A percentile compares a stretch with the other conserved stretches of the same genome.
phyloP scores from a whole-genome alignment of 2,888 invertebrate genomes.

The Julus scanicus region DNA sequence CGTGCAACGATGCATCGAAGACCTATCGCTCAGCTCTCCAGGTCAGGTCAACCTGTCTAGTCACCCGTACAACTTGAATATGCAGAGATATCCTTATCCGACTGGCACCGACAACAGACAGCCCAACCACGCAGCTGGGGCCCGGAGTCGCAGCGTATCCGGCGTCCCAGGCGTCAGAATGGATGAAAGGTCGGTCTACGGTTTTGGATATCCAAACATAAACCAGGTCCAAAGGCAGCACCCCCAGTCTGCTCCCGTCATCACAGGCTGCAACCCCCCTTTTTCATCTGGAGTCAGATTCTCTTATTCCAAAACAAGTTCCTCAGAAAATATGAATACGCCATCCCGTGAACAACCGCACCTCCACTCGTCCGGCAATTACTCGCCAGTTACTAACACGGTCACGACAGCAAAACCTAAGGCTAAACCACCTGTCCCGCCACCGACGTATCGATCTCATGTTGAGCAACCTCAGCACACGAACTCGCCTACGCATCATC shows the following conservation, averaged over 20 bases:
- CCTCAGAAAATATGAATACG: not conserved
- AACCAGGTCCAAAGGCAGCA: not conserved
- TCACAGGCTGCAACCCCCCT: slow-evolving; percentile 1
- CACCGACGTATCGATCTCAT: slow-evolving; percentile 53
- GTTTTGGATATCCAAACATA: slow-evolving; percentile 11
- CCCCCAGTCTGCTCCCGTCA: slow-evolving; percentile 54
- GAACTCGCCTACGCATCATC: not conserved
- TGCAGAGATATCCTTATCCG: not conserved
- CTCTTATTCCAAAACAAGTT: slow-evolving; percentile 24
- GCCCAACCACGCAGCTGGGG: not conserved
- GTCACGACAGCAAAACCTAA: not conserved
- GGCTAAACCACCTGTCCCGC: slow-evolving; percentile 54
- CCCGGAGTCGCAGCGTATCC: slow-evolving; percentile 55
- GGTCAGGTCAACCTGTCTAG: slow-evolving; percentile 5
- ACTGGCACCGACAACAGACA: slow-evolving; percentile 5
- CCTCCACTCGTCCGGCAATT: not conserved
- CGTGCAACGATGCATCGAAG: slow-evolving; percentile 52
- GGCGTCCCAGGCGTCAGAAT: slow-evolving; percentile 49
- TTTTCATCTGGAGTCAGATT: slow-evolving; percentile 48
- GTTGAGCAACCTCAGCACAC: slow-evolving; percentile 20
- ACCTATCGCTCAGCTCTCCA: slow-evolving; percentile 40
- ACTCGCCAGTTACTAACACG: not conserved
- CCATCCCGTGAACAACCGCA: not conserved
- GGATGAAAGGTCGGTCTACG: not conserved
- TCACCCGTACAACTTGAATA: not conserved